These are phyloP conservation scores for Tichodroma muraria DNA, from an alignment of 2,113 vertebrate species.

Conservation along the genomic window DNA sequence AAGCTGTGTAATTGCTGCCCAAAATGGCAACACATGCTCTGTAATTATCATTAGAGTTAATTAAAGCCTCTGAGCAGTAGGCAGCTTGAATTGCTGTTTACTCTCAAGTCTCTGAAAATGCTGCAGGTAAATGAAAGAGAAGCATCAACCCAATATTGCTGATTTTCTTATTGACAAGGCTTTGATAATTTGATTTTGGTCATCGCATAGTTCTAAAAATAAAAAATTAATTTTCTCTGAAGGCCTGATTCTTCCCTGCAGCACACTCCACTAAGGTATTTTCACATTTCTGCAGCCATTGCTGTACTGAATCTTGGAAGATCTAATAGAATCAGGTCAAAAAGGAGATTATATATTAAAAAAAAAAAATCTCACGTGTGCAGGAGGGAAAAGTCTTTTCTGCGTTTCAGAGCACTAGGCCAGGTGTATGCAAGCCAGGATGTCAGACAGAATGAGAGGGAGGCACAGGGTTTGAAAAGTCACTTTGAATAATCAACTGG, in stretches of 20 bases:
- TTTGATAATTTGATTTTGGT: neutral
- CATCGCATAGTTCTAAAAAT: neutral
- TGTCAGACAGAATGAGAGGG: neutral
- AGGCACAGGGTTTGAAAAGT: neutral
- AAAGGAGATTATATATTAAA: neutral
- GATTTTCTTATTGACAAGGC: neutral
- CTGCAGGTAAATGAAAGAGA: constrained; percentile 23
- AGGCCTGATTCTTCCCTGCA: neutral
- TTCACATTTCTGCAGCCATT: neutral
- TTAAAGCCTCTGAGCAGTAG: constrained; percentile 30
- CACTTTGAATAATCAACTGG: neutral
- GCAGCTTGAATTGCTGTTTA: constrained; percentile 40
- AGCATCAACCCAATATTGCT: neutral
- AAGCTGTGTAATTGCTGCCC: constrained; percentile 8
- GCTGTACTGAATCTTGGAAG: neutral
- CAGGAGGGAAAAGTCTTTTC: neutral
- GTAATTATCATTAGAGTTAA: constrained; percentile 66
- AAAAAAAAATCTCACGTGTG: fast-evolving
- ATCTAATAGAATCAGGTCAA: neutral
- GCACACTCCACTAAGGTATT: neutral
- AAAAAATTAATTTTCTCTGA: neutral
- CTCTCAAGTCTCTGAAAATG: neutral
- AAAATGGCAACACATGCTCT: constrained; percentile 42
- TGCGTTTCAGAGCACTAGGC: neutral
- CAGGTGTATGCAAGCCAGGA: neutral